These are phyloP conservation scores for Tachysurus vachellii DNA, from an alignment of 2,113 vertebrate species.

Conservation along the genomic window DNA sequence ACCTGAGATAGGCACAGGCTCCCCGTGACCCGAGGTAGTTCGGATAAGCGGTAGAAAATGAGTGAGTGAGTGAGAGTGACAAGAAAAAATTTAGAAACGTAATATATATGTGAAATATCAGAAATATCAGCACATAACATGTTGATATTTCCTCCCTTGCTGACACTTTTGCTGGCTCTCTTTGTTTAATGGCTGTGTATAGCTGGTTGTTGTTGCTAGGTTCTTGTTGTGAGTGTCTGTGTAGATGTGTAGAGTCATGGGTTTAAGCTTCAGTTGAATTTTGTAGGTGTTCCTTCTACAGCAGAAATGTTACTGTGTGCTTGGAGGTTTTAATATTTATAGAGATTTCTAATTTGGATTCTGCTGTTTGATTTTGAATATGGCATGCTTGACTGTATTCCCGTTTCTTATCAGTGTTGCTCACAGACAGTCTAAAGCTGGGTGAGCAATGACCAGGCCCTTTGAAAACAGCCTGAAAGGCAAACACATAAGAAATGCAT, in stretches of 20 bases:
- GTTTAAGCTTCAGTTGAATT: background rate
- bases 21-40: too few species aligned
- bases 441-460: slow-evolving; percentile 64
- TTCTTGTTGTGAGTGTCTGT: background rate
- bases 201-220: background rate
- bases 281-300: background rate
- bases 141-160: background rate
- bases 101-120: background rate
- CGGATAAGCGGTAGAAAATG: too few species aligned
- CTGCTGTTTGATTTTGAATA: slow-evolving; percentile 26
- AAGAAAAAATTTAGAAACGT: too few species aligned
- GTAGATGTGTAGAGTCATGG: background rate
- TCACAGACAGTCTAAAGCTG: slow-evolving; percentile 57
- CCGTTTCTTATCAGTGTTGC: slow-evolving; percentile 30
- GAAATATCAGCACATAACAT: background rate
- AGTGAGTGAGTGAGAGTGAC: too few species aligned
- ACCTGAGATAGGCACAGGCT: too few species aligned
- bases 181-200: background rate
- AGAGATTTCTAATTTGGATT: slow-evolving; percentile 31
- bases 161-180: background rate
- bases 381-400: slow-evolving; percentile 31
- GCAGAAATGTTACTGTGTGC: background rate
- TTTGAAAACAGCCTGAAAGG: slow-evolving; percentile 68
- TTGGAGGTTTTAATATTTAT: background rate
- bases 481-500: slow-evolving; percentile 70